Evolutionary conservation across 2,888 invertebrate genomes (phyloP).

Genomic region (Perithous albicinctus): DNA sequence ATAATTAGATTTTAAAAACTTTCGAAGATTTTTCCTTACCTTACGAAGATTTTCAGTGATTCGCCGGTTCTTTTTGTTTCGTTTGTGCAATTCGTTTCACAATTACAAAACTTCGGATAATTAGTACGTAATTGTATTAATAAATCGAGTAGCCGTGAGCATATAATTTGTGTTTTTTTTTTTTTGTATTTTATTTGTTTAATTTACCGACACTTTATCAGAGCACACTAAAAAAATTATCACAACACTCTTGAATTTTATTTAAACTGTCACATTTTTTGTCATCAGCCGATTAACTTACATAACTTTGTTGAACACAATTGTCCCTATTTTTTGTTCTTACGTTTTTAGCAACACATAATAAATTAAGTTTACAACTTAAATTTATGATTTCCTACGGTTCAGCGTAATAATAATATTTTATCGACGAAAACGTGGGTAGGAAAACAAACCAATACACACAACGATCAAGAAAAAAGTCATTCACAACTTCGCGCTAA

Average conservation of each 20-base stretch:
- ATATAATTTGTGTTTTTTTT: no score
- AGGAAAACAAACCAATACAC: neutral
- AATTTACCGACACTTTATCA: neutral
- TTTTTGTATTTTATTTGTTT: neutral
- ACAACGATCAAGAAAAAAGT: neutral
- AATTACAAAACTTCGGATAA: neutral
- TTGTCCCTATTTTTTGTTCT: neutral
- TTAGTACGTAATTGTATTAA: neutral
- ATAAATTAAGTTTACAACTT: neutral
- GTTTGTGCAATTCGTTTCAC: neutral
- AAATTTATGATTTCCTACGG: neutral
- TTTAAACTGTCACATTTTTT: slow-evolving; percentile 19
- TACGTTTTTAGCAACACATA: neutral
- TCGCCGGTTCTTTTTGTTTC: no score
- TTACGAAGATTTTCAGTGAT: neutral
- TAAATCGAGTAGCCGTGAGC: neutral
- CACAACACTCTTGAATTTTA: slow-evolving; percentile 21
- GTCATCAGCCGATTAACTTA: neutral
- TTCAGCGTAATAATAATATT: no score
- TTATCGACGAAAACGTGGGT: neutral
- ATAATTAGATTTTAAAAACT: neutral
- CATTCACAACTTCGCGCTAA: no score
- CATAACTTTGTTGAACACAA: neutral
- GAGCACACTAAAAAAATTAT: neutral
- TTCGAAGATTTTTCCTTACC: neutral